Percentiles rank a stretch among this genome's conserved stretches.
Evolutionary conservation across 2,797 vertebrate species (phyloP).

Genomic region (Podarcis lilfordi): DNA sequence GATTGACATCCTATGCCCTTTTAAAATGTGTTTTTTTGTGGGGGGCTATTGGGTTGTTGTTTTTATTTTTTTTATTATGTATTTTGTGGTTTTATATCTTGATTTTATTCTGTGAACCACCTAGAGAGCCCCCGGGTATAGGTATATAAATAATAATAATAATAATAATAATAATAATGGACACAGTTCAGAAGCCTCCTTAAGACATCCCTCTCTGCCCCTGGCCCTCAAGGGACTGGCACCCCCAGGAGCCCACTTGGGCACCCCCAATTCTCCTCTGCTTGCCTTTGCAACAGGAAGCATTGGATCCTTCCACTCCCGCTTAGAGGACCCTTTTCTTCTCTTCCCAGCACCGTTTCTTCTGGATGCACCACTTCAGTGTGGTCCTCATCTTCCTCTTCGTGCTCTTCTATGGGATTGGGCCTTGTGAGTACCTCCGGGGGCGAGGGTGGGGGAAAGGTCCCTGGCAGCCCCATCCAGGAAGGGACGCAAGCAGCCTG

Average conservation of each 20-base stretch:
- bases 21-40: too few species aligned
- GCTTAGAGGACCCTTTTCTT: background rate
- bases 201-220: background rate
- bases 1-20: too few species aligned
- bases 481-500: background rate
- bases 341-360: constrained; percentile 73
- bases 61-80: too few species aligned
- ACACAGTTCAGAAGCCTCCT: background rate
- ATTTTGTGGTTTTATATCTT: too few species aligned
- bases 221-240: background rate
- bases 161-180: too few species aligned
- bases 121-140: too few species aligned
- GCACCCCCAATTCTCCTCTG: background rate
- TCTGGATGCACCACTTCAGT: constrained; percentile 91
- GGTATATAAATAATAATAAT: too few species aligned
- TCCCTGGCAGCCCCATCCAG: background rate
- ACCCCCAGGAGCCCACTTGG: too few species aligned
- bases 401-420: constrained; percentile 92
- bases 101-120: too few species aligned
- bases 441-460: background rate
- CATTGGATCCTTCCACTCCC: background rate
- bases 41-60: too few species aligned
- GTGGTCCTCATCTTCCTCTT: constrained; percentile 91
- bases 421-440: constrained; percentile 85
- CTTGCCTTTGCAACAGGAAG: background rate